Evolutionary conservation across 2,888 invertebrate species (phyloP), one percentile per base, ranked within the genome.

Genomic region (Scaeva pyrastri): DNA sequence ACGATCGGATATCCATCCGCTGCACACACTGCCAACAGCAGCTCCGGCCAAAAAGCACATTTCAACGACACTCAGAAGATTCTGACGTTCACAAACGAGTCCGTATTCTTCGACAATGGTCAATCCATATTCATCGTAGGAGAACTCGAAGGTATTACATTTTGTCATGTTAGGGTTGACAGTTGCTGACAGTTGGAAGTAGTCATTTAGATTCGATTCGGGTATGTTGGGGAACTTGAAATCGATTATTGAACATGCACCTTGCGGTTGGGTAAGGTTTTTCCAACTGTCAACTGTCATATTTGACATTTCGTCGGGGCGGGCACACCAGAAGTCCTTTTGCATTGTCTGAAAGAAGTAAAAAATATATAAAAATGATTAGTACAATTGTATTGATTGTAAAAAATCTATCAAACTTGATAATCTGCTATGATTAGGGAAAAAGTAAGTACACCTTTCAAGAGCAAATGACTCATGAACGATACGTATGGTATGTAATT

Each of bases 31-130:
- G 11, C 95, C 95, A 6, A 94, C 91, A 0, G 95, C 94, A 2
- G 95, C 95, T 7, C 95, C 95, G 26, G 93, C 93, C 77, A 95
- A 92, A 90, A 95, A 95, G 90, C 94, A 94, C 94, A 94, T 95
- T 91, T 95, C 95, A 7, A 94, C 94, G 26, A 94, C 91, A 88
- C 94, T 94, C 68, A 93, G 91, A 64, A 95, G 90, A 82, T 93
- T 93, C 83, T 93, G 91, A 77, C 93, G 92, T 82, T 93, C 94
- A 89, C 95, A 95, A 11, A 95, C 93, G 75, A 95, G 90, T 80
- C 93, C 91, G 91, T 94, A 95, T 92, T 95, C 94, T 31, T 94
- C 93, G 36, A 94, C 93, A 68, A 95, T 91, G 0, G 95, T 95
- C 58, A 92, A 91, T 12, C 93, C 94, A 48, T 89, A 92, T 12